These are phyloP conservation scores for Leptodactylus fuscus DNA, from an alignment of 2,113 vertebrate genomes.

Conservation along the genomic window DNA sequence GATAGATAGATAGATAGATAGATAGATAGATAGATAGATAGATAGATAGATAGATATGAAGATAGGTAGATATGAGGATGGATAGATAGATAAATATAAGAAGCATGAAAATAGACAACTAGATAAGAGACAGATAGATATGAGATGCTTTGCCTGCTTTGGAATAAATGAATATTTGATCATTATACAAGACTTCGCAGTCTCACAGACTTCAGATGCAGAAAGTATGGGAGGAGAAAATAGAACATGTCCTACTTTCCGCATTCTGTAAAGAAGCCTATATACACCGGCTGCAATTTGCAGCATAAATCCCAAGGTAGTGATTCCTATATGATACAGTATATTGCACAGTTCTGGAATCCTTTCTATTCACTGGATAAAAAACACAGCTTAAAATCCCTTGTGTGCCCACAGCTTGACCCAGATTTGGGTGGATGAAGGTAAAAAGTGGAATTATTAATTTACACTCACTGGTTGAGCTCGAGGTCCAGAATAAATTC, in stretches of 20 bases:
- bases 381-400: background rate
- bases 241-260: conserved; percentile 3
- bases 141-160: too few relatives aligned
- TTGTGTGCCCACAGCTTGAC: background rate
- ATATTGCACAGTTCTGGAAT: background rate
- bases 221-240: background rate
- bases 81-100: too few relatives aligned
- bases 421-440: background rate
- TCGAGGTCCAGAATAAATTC: conserved; percentile 79
- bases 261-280: background rate
- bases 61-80: background rate
- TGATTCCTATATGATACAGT: background rate
- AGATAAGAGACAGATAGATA: too few relatives aligned
- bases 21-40: background rate
- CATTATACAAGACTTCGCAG: background rate
- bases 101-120: too few relatives aligned
- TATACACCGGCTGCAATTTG: background rate
- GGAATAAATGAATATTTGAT: conserved; percentile 26
- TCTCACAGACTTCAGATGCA: background rate
- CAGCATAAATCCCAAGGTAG: background rate
- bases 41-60: background rate
- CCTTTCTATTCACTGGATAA: background rate
- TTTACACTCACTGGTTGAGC: conserved; percentile 78
- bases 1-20: background rate
- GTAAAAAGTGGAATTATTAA: background rate